Conservation (phyloP, 2,888 invertebrate genomes). For the Spisula solida region DNA sequence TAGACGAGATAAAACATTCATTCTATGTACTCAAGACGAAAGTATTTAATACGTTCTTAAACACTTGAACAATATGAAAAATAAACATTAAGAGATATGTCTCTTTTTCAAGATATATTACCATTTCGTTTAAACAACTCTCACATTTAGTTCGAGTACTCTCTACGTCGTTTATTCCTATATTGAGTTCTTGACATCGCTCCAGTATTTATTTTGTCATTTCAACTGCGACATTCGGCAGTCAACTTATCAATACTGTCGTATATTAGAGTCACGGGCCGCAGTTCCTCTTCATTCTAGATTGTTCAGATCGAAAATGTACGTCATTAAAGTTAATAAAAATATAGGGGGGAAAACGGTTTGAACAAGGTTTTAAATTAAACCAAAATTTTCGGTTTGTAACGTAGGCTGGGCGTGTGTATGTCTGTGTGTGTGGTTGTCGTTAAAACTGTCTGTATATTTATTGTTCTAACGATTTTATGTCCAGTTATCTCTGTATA, state of each 20-base stretch:
- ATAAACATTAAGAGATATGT: constrained; percentile 44
- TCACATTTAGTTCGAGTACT: constrained; percentile 39
- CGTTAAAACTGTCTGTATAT: too few species aligned
- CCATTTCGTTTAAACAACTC: constrained; percentile 35
- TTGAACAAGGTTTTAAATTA: not conserved
- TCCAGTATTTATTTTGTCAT: constrained; percentile 49
- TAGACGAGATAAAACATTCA: not conserved
- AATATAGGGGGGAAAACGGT: not conserved
- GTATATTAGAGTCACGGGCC: constrained; percentile 22
- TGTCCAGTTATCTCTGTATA: not conserved
- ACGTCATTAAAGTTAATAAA: not conserved
- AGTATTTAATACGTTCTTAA: constrained; percentile 45
- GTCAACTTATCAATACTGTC: constrained; percentile 26
- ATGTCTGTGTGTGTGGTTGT: too few species aligned
- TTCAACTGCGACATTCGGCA: constrained; percentile 39
- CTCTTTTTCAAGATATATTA: constrained; percentile 42
- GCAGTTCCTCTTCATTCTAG: not conserved
- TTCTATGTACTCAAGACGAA: constrained; percentile 23
- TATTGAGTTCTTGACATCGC: constrained; percentile 26
- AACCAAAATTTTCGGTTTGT: not conserved
- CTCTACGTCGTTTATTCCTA: constrained; percentile 26
- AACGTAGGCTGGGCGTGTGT: not conserved
- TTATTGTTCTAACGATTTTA: not conserved
- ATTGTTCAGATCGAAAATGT: constrained; percentile 5
- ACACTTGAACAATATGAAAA: constrained; percentile 51